Percentiles rank a stretch among this genome's conserved stretches.
Conservation (phyloP, 2,888 invertebrate genomes). For the Apantesis nais region DNA sequence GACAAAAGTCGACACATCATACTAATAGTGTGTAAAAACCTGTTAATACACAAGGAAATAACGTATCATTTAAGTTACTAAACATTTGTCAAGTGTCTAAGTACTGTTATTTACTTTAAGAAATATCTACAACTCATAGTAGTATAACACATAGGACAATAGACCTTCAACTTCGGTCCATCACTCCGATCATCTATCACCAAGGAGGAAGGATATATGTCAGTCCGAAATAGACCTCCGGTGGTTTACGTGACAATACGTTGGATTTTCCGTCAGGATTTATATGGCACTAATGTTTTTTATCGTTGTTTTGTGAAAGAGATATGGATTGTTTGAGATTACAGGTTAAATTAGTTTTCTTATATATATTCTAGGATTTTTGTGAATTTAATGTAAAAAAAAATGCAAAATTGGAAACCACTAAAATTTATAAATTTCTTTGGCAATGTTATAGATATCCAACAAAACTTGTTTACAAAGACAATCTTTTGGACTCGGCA, state of each 20-base stretch:
- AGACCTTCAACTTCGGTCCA: background rate
- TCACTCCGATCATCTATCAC: slow-evolving; percentile 4
- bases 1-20: too few relatives aligned
- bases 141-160: slow-evolving; percentile 2
- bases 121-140: background rate
- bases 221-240: slow-evolving; percentile 3
- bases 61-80: background rate
- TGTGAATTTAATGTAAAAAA: too few relatives aligned
- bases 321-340: background rate
- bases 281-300: slow-evolving; percentile 5
- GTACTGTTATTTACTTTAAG: background rate
- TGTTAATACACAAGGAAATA: background rate
- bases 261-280: slow-evolving; percentile 4
- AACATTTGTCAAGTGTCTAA: background rate
- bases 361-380: background rate
- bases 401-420: too few relatives aligned
- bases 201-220: background rate
- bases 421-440: too few relatives aligned
- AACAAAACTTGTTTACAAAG: too few relatives aligned
- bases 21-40: background rate
- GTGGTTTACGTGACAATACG: slow-evolving; percentile 8
- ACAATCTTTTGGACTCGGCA: too few relatives aligned
- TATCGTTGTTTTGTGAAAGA: slow-evolving; percentile 6
- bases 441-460: too few relatives aligned
- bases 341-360: background rate